Evolutionary conservation across 1,140 invertebrate species (phyloP).

Genomic region (Branchinecta lindahli): DNA sequence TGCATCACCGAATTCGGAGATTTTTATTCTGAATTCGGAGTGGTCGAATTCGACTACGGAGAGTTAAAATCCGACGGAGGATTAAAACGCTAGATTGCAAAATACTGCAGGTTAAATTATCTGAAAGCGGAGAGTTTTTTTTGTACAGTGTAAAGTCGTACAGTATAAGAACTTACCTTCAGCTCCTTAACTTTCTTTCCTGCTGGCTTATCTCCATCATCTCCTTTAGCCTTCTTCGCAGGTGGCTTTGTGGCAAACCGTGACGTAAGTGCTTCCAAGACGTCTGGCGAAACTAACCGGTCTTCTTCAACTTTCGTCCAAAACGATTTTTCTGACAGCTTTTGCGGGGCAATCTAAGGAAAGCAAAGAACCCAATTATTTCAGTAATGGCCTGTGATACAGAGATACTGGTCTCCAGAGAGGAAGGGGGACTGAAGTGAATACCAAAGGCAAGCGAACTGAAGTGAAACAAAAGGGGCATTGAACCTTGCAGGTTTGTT

Average conservation of each 20-base stretch:
- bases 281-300: slow-evolving; percentile 64
- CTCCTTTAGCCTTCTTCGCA: slow-evolving; percentile 45
- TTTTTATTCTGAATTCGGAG: no score
- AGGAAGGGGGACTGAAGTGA: no score
- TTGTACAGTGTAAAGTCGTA: no score
- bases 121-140: no score
- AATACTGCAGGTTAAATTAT: no score
- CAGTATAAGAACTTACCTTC: slow-evolving; percentile 35
- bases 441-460: background rate
- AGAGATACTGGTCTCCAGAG: no score
- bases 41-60: no score
- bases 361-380: slow-evolving; percentile 13
- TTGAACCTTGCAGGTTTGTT: no score
- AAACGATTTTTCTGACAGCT: slow-evolving; percentile 83
- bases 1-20: no score
- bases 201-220: slow-evolving; percentile 50
- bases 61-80: no score
- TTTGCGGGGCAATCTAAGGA: slow-evolving; percentile 55
- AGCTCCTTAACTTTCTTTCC: slow-evolving; percentile 76
- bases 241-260: slow-evolving; percentile 76
- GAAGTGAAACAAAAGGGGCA: background rate
- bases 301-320: slow-evolving; percentile 90
- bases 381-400: no score
- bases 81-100: no score
- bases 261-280: slow-evolving; percentile 60